Conservation (phyloP, 2,797 vertebrate genomes). For the Limosa lapponica region DNA sequence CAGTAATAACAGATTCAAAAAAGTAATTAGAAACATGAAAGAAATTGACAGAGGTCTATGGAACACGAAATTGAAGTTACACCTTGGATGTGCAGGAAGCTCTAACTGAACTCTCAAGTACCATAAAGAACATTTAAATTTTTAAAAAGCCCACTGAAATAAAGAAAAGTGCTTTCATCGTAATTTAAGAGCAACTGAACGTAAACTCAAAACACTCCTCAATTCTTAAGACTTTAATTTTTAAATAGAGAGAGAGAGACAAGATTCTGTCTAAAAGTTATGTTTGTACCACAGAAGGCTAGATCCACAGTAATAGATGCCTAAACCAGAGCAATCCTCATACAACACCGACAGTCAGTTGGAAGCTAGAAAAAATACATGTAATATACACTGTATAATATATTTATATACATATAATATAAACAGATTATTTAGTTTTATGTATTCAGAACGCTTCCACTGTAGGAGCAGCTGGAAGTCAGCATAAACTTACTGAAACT, state of each 20-base stretch:
- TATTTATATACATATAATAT: neutral
- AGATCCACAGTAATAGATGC: neutral
- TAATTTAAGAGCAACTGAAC: neutral
- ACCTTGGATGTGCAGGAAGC: neutral
- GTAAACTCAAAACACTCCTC: neutral
- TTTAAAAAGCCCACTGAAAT: neutral
- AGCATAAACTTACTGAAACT: neutral
- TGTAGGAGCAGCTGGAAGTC: neutral
- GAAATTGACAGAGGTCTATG: neutral
- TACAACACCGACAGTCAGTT: too few species aligned
- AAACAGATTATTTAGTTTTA: neutral
- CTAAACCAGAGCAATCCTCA: neutral
- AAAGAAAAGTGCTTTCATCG: neutral
- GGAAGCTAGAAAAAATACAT: neutral
- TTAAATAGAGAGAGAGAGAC: neutral
- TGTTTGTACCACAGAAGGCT: neutral
- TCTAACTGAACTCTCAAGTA: neutral
- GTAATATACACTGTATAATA: neutral
- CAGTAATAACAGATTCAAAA: neutral
- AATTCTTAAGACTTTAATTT: neutral
- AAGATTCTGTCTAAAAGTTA: neutral
- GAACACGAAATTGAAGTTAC: neutral
- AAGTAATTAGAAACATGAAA: neutral
- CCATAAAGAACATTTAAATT: neutral
- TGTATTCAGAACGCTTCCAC: neutral